Conservation (phyloP, 1,140 invertebrate genomes). For the Chlorops oryzae region DNA sequence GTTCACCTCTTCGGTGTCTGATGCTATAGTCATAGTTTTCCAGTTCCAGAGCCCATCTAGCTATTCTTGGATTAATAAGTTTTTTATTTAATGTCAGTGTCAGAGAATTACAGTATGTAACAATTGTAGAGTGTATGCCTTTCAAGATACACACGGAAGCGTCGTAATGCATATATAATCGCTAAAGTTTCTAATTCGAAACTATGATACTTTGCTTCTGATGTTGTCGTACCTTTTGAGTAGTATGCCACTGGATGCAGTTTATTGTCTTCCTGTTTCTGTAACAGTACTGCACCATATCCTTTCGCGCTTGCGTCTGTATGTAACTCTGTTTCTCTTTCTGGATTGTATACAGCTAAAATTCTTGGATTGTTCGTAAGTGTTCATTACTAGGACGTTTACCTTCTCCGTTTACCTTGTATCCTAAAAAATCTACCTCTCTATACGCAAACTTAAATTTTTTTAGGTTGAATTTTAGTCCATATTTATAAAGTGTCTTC, state of each 20-base stretch:
- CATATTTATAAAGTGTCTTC: slow-evolving; percentile 26
- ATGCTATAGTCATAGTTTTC: background rate
- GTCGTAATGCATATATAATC: slow-evolving; percentile 42
- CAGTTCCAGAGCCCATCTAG: slow-evolving; percentile 19
- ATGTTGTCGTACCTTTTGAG: slow-evolving; percentile 31
- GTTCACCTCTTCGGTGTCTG: background rate
- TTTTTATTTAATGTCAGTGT: slow-evolving; percentile 24
- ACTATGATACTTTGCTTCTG: slow-evolving; percentile 46
- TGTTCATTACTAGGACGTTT: slow-evolving; percentile 25
- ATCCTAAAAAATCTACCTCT: slow-evolving; percentile 21
- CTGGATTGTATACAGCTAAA: too few relatives aligned
- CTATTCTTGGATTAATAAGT: slow-evolving; percentile 23
- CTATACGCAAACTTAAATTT: slow-evolving; percentile 36
- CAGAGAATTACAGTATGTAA: slow-evolving; percentile 28
- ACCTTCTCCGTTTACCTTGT: slow-evolving; percentile 14
- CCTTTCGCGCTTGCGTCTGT: slow-evolving; percentile 20
- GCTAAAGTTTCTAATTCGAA: slow-evolving; percentile 49
- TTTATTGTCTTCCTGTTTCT: slow-evolving; percentile 15
- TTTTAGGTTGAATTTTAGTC: slow-evolving; percentile 39
- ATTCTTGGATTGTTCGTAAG: too few relatives aligned
- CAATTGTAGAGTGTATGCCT: slow-evolving; percentile 41
- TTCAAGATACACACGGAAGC: slow-evolving; percentile 36
- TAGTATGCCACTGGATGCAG: slow-evolving; percentile 9
- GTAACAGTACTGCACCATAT: slow-evolving; percentile 23
- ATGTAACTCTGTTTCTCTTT: slow-evolving; percentile 27